phyloP scores from a whole-genome alignment of 2,888 invertebrate genomes.

The Standfussiana lucernea region DNA sequence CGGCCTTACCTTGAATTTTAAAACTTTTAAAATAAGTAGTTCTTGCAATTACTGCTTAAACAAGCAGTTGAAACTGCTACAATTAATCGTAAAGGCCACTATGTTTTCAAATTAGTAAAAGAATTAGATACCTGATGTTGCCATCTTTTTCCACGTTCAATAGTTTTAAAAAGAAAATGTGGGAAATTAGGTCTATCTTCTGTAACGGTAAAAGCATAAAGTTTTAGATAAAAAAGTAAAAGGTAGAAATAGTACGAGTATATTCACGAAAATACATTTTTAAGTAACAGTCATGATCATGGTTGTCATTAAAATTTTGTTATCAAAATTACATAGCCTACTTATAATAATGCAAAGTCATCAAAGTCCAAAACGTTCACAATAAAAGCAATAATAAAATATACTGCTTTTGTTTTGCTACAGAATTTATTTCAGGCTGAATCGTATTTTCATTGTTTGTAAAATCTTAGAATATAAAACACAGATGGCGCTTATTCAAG shows the following conservation, averaged over 20 bases:
- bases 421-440: background rate
- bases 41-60: background rate
- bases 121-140: background rate
- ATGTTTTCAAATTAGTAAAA: background rate
- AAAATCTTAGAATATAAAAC: too few species aligned
- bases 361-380: background rate
- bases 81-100: background rate
- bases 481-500: constrained; percentile 71
- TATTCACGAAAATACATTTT: background rate
- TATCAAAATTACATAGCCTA: background rate
- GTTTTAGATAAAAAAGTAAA: too few species aligned
- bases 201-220: too few species aligned
- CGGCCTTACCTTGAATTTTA: background rate
- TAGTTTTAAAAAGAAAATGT: background rate
- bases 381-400: background rate
- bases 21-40: background rate
- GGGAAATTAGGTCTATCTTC: too few species aligned
- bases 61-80: background rate
- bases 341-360: background rate
- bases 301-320: background rate
- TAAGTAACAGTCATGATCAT: background rate
- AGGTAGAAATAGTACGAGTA: too few species aligned
- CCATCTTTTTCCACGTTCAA: background rate
- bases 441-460: background rate
- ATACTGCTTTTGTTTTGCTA: background rate